A percentile compares a stretch with the other conserved stretches of the same genome.
Evolutionary conservation across 2,888 invertebrate genomes (phyloP).

Genomic region (Cyclophora albipunctata): DNA sequence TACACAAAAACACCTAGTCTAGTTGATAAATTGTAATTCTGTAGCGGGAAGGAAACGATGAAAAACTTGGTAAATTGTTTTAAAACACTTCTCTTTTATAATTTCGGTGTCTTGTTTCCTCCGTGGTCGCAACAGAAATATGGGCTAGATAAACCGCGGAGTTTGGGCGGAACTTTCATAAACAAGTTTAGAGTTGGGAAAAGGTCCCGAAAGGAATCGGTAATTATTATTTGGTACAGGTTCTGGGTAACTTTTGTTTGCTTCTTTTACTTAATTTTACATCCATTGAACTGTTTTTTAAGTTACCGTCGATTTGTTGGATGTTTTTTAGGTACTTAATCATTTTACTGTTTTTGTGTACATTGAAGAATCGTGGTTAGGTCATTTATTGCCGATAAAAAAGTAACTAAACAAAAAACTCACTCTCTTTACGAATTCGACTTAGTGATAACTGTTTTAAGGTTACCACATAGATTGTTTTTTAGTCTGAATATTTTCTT

Average conservation of each 20-base stretch:
- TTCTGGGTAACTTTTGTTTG: conserved; percentile 41
- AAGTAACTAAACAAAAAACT: too few species aligned
- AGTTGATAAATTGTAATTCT: conserved; percentile 44
- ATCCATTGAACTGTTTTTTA: conserved; percentile 29
- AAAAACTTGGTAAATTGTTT: conserved; percentile 53
- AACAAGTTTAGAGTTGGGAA: conserved; percentile 40
- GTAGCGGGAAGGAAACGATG: conserved; percentile 40
- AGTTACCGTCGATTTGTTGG: background rate
- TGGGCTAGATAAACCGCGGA: conserved; percentile 48
- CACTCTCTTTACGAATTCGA: too few species aligned
- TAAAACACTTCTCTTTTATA: conserved; percentile 47
- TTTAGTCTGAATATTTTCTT: too few species aligned
- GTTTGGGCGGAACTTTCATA: conserved; percentile 41
- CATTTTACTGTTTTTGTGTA: too few species aligned
- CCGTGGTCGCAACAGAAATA: conserved; percentile 38
- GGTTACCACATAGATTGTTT: too few species aligned
- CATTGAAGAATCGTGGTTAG: too few species aligned
- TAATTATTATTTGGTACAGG: conserved; percentile 44
- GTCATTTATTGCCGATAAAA: too few species aligned
- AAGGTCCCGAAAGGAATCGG: conserved; percentile 46
- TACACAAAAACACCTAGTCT: conserved; percentile 6
- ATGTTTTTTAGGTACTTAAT: background rate
- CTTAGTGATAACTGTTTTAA: too few species aligned
- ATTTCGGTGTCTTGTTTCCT: conserved; percentile 52
- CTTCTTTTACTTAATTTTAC: conserved; percentile 26